A percentile compares a stretch with the other conserved stretches of the same genome.
Conservation (phyloP, 2,113 vertebrate species). For the Grus americana region DNA sequence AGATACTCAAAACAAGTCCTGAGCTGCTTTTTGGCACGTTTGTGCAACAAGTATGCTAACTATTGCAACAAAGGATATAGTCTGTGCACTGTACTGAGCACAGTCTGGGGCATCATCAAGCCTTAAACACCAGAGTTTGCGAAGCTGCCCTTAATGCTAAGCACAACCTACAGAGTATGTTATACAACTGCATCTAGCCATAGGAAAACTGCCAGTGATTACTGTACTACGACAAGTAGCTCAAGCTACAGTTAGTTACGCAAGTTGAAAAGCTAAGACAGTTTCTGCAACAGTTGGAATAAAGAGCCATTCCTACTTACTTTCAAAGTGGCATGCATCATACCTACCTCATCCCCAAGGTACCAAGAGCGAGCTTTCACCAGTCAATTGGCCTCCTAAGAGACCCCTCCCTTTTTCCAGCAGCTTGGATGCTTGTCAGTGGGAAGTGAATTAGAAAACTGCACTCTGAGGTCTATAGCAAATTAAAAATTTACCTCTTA, state of each 20-base stretch:
- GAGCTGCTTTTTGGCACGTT: neutral
- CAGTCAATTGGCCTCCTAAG: neutral
- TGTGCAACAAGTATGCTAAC: neutral
- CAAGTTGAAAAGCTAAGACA: neutral
- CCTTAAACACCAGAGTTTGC: neutral
- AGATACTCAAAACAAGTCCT: neutral
- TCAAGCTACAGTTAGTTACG: neutral
- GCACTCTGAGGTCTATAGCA: neutral
- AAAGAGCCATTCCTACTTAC: neutral
- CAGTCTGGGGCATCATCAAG: neutral
- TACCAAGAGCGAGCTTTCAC: neutral
- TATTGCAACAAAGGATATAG: neutral
- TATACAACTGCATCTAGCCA: neutral
- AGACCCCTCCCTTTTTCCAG: neutral
- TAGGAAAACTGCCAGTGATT: neutral
- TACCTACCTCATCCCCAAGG: neutral
- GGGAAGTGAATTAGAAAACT: neutral
- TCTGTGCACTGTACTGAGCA: fast-evolving
- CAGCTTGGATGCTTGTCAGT: neutral
- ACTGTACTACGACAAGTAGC: neutral
- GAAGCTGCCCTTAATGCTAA: neutral
- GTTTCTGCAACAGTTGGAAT: neutral
- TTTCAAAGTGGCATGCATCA: neutral
- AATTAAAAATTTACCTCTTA: neutral
- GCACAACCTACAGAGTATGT: fast-evolving